phyloP scores from a whole-genome alignment of 92 coral and sea anemone species.

The Porites lobata region DNA sequence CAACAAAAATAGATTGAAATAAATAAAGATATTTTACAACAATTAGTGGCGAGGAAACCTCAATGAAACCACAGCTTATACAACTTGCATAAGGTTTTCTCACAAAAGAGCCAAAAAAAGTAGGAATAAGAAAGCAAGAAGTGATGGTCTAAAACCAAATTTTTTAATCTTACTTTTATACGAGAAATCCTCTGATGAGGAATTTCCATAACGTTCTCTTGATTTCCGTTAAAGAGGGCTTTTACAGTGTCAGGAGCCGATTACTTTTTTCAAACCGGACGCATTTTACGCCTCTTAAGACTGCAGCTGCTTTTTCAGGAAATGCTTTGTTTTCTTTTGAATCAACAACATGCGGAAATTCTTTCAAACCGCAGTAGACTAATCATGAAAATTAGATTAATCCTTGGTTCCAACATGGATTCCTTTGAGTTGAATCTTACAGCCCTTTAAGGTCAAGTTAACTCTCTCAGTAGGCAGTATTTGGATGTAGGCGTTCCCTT shows the following conservation, averaged over 20 bases:
- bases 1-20: too few relatives aligned
- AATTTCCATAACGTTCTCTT: background rate
- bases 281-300: background rate
- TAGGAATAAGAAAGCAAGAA: too few relatives aligned
- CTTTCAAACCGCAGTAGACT: background rate
- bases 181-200: background rate
- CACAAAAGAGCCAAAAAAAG: too few relatives aligned
- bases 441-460: too few relatives aligned
- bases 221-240: background rate
- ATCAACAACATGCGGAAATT: background rate
- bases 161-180: background rate
- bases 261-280: background rate
- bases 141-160: too few relatives aligned
- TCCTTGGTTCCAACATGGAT: background rate
- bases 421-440: background rate
- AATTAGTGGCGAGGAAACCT: too few relatives aligned
- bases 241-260: background rate
- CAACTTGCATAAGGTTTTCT: too few relatives aligned
- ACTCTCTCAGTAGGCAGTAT: too few relatives aligned
- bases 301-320: conserved; percentile 15
- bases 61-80: too few relatives aligned
- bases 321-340: background rate
- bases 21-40: too few relatives aligned
- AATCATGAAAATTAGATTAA: background rate
- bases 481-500: too few relatives aligned